phyloP scores from a whole-genome alignment of 2,888 invertebrate genomes.

The Agrotis ipsilon region DNA sequence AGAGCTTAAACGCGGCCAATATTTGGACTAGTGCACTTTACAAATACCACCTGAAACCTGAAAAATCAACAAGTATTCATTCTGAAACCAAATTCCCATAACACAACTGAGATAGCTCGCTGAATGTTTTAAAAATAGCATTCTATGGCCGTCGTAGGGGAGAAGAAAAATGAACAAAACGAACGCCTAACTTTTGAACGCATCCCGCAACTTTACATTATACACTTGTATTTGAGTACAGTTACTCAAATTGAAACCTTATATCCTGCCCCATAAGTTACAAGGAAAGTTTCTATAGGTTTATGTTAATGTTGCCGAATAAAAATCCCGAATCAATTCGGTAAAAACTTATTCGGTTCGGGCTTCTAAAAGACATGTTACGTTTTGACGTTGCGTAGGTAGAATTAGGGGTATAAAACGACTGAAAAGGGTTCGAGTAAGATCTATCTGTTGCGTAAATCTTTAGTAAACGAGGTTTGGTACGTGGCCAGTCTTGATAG shows the following conservation, averaged over 20 bases:
- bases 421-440: slow-evolving; percentile 79
- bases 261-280: background rate
- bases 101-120: slow-evolving; percentile 58
- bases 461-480: slow-evolving; percentile 70
- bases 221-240: background rate
- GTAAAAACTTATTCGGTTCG: slow-evolving; percentile 64
- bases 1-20: background rate
- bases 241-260: slow-evolving; percentile 42
- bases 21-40: background rate
- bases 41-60: slow-evolving; percentile 26
- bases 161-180: slow-evolving; percentile 72
- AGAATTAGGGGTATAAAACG: slow-evolving; percentile 79
- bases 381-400: slow-evolving; percentile 68
- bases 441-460: slow-evolving; percentile 71
- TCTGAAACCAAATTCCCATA: slow-evolving; percentile 58
- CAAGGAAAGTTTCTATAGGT: slow-evolving; percentile 24
- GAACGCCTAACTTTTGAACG: slow-evolving; percentile 74
- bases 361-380: slow-evolving; percentile 68
- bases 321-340: slow-evolving; percentile 64
- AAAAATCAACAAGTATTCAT: slow-evolving; percentile 63
- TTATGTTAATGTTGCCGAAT: slow-evolving; percentile 53
- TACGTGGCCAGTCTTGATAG: slow-evolving; percentile 70
- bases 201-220: slow-evolving; percentile 59
- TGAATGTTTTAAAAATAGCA: slow-evolving; percentile 64
- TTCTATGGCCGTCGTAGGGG: slow-evolving; percentile 63